Evolutionary conservation across 2,113 vertebrate genomes (phyloP), one percentile per base, ranked within the genome.

Genomic region (Stictonetta naevosa): DNA sequence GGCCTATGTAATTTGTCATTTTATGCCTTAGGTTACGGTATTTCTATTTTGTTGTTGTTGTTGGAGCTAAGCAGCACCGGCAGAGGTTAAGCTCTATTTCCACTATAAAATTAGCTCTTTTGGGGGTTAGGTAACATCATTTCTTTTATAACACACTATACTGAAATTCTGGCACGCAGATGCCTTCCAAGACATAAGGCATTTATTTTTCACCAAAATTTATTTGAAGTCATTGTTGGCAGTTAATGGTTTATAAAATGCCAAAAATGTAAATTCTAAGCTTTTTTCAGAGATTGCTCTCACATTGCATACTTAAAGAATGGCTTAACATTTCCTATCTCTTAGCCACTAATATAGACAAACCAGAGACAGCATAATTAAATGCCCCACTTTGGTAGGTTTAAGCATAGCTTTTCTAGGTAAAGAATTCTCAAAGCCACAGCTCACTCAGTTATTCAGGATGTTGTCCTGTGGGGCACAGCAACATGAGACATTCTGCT

Each of bases 21-120:
- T 52, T 83, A 17, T 91, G 67, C 52, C 42, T 76, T 58, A 53
- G 13, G 34, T 77, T 91, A n/a, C 52, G 50, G 40, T 55, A 44
- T 90, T 69, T 80, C 2, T 82, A 5, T 46, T 50, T 40, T 40
- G 40, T 28, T 38, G 18, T 83, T 69, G 80, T 93, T 66, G 26
- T 78, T 86, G 52, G 31, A 77, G n/a, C 53, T 84, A 59, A 92
- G 62, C 76, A 90, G 79, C 68, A 50, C 33, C 46, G 60, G 21
- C 62, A 80, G 88, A 87, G 69, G 34, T 73, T 92, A 83, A 33
- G 76, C 90, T 92, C 63, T 77, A 46, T 95, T 88, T 87, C 88
- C 73, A 52, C 88, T 66, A 40, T 58, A 89, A 96, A 72, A 16
- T 7, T 68, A 62, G 36, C 55, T 94, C 40, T 83, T 59, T 74